phyloP scores from a whole-genome alignment of 2,113 vertebrate genomes.

The Vanacampus margaritifer region DNA sequence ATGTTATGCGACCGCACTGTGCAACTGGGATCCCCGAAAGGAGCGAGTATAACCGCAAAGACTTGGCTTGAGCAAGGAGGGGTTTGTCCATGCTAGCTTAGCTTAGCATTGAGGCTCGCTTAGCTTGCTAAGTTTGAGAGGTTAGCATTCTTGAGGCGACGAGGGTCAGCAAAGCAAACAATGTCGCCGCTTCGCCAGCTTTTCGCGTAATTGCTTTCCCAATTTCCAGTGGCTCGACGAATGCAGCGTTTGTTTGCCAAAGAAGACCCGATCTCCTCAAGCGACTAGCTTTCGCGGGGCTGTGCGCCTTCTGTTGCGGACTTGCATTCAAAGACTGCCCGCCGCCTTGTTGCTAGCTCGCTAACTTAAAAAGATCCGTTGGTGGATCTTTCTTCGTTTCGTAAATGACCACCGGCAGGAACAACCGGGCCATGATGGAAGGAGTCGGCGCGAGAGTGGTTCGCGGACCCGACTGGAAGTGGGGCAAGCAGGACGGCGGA shows the following conservation, averaged over 20 bases:
- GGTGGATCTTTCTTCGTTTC: constrained; percentile 19
- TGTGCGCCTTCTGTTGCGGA: constrained; percentile 38
- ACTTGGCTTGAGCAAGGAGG: constrained; percentile 26
- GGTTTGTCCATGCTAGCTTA: constrained; percentile 46
- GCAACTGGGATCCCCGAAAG: constrained; percentile 3
- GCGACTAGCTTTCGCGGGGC: constrained; percentile 45
- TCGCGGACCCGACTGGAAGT: constrained; percentile 97
- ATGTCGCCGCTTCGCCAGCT: constrained; percentile 18
- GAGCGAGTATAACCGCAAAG: constrained; percentile 13
- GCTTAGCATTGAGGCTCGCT: constrained; percentile 21
- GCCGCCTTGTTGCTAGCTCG: constrained; percentile 24
- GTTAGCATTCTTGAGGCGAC: constrained; percentile 47
- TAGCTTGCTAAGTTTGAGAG: constrained; percentile 67
- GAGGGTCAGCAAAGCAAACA: constrained; percentile 14
- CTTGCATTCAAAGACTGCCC: constrained; percentile 29
- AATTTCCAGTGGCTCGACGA: background rate
- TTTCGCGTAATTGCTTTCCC: background rate
- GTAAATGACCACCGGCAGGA: constrained; percentile 92
- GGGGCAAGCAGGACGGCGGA: constrained; percentile 98
- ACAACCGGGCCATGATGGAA: constrained; percentile 98
- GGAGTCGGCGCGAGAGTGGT: constrained; percentile 94
- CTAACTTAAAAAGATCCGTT: constrained; percentile 12
- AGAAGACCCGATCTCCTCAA: constrained; percentile 44
- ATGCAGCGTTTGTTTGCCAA: constrained; percentile 21
- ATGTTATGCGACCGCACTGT: background rate